A percentile compares a stretch with the other conserved stretches of the same genome.
phyloP scores from a whole-genome alignment of 1,140 invertebrate genomes.

The Prorops nasuta region DNA sequence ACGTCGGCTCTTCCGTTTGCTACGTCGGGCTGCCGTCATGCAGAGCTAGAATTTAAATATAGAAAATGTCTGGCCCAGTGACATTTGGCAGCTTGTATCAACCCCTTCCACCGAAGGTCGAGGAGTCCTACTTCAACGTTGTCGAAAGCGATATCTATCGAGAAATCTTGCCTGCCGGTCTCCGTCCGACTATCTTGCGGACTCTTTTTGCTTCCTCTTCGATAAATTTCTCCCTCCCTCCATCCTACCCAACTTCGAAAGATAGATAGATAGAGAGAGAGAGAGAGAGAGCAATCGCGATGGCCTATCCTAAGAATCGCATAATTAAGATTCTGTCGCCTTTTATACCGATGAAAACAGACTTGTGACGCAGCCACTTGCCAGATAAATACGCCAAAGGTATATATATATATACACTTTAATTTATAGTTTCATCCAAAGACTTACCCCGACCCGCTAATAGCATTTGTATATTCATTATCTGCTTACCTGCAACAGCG shows the following conservation, averaged over 20 bases:
- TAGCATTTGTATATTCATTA: no score
- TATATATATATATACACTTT: no score
- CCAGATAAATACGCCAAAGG: no score
- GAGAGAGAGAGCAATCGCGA: constrained; percentile 20
- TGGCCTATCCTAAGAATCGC: background rate
- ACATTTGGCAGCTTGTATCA: constrained; percentile 37
- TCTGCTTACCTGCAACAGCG: constrained; percentile 40
- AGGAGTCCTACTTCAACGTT: background rate
- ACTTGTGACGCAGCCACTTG: no score
- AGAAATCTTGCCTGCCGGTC: background rate
- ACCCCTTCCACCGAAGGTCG: constrained; percentile 12
- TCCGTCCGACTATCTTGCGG: no score
- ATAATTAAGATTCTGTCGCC: constrained; percentile 17
- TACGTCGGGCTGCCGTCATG: constrained; percentile 3
- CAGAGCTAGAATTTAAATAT: constrained; percentile 36
- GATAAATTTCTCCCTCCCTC: background rate
- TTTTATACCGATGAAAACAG: no score
- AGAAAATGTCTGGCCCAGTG: constrained; percentile 33
- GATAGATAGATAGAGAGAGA: no score
- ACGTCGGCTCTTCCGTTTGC: constrained; percentile 23
- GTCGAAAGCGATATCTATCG: constrained; percentile 10
- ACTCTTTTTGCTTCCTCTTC: no score
- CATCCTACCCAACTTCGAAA: no score
- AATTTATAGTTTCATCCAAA: constrained; percentile 40
- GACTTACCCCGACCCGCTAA: constrained; percentile 19